Evolutionary conservation across 2,888 invertebrate genomes (phyloP), one percentile per base, ranked within the genome.

Genomic region (Ypsolopha scabrella): DNA sequence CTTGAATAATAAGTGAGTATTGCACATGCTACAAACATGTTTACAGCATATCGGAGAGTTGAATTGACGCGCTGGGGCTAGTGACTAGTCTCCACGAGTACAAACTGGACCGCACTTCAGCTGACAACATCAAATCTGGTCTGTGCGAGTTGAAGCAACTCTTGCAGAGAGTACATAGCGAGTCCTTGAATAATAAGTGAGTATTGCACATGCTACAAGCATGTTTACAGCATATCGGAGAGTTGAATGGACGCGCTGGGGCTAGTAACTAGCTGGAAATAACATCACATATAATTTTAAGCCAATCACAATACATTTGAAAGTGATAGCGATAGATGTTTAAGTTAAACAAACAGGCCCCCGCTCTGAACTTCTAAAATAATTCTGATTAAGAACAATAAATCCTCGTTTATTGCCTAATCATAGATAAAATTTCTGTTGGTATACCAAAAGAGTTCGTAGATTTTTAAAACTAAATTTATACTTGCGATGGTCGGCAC

Each of bases 1-100:
- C 0, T 56, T 79, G 3, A 64, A 59, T 51, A 75, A 78, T 50
- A 70, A 76, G 82, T 82, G 38, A 70, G 77, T 71, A 52, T 44
- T 7, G 24, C 11, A 24, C 24, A 24, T 11, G 13, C 34, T 10
- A 39, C 24, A 45, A 37, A 4, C 4, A 24, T 24, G 24, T 24
- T 24, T 24, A 24, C 24, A 24, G 24, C 24, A 56, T 78, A 44
- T 68, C 80, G 0, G 80, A 82, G 58, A 73, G 65, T 44, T 56
- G 82, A 2, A 67, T 75, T 1, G 65, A 77, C 41, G 70, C 72
- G 0, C 53, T 81, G 9, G 76, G 70, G 0, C 57, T 72, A 0
- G 60, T 78, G 7, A 60, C 72, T 4, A 78, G 75, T 41, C 60
- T 81, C 33, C 65, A 70, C 51, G 80, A 80, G 55, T 64, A 62